These are phyloP conservation scores for Discoglossus pictus DNA, from an alignment of 2,797 vertebrate species.

Conservation along the genomic window DNA sequence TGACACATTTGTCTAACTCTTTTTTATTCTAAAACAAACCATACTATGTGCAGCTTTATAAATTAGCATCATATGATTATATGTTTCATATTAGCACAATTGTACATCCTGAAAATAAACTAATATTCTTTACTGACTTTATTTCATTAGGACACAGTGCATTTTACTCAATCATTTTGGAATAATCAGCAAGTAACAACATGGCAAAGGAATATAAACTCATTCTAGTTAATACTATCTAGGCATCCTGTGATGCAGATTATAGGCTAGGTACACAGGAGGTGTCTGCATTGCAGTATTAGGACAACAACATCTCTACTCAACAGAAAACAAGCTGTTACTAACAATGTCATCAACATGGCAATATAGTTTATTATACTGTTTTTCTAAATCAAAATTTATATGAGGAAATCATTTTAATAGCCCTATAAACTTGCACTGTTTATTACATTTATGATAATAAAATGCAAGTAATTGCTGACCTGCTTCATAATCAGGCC, in stretches of 20 bases:
- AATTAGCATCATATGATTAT: no score
- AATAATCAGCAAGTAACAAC: no score
- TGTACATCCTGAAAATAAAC: no score
- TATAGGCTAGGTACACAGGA: conserved; percentile 7
- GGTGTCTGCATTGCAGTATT: conserved; percentile 39
- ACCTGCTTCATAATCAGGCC: conserved; percentile 42
- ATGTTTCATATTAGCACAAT: no score
- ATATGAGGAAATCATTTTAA: conserved; percentile 48
- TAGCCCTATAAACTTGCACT: conserved; percentile 43
- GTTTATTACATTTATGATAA: conserved; percentile 46
- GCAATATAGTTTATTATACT: conserved; percentile 42
- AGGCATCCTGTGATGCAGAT: not conserved
- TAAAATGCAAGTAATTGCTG: conserved; percentile 47
- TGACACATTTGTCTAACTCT: no score
- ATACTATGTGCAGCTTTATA: no score
- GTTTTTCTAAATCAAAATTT: conserved; percentile 47
- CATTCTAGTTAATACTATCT: no score
- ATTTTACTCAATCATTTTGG: no score
- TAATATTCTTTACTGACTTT: no score
- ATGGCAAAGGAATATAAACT: no score
- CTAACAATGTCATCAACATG: conserved; percentile 39
- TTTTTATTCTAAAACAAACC: no score
- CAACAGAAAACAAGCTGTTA: conserved; percentile 20
- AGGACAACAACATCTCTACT: conserved; percentile 1
- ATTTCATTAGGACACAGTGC: no score